These are phyloP conservation scores for Abrostola triplasia DNA, from an alignment of 2,888 invertebrate genomes.

Conservation along the genomic window DNA sequence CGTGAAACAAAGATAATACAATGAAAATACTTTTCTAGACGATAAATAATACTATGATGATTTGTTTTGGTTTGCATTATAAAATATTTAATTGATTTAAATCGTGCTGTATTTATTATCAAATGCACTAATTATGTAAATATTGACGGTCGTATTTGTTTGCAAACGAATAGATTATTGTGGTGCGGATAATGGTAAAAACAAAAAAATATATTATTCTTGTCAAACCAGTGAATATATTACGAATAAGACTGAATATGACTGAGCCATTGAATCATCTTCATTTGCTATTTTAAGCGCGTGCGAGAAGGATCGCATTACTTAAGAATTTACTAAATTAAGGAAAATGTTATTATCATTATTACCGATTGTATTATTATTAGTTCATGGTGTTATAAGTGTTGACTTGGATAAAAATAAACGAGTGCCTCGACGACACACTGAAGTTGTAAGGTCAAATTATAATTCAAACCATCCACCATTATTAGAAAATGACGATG, in stretches of 20 bases:
- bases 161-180: conserved; percentile 22
- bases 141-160: conserved; percentile 20
- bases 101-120: not conserved
- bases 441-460: conserved; percentile 19
- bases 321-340: conserved; percentile 40
- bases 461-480: conserved; percentile 67
- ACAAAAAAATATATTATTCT: conserved; percentile 57
- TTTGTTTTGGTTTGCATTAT: not conserved
- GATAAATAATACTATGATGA: not conserved
- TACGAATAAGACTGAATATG: conserved; percentile 67
- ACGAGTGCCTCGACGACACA: conserved; percentile 26
- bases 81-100: not conserved
- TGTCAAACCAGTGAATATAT: conserved; percentile 77
- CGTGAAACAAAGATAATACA: no score
- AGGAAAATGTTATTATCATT: conserved; percentile 47
- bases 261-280: conserved; percentile 69
- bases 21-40: no score
- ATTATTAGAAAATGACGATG: conserved; percentile 53
- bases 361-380: conserved; percentile 36
- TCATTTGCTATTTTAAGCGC: conserved; percentile 73
- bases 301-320: conserved; percentile 66
- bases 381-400: conserved; percentile 53
- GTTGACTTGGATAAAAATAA: conserved; percentile 43
- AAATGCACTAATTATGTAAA: conserved; percentile 7
- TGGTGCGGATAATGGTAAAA: conserved; percentile 23